Percentiles rank a stretch among this genome's conserved stretches.
Conservation (phyloP, 1,140 invertebrate species). For the Ericerus pela region DNA sequence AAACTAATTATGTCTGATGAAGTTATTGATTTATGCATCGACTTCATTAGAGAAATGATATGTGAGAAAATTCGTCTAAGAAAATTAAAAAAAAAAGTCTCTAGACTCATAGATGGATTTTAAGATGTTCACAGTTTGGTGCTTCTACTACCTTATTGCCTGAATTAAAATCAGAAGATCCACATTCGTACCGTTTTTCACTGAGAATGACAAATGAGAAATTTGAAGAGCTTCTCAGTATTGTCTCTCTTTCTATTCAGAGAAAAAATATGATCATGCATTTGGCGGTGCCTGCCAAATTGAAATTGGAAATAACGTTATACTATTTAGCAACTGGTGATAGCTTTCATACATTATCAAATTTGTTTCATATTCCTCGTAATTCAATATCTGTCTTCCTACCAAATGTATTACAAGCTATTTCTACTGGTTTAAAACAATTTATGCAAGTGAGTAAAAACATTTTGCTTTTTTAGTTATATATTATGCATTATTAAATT, state of each 20-base stretch:
- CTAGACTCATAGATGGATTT: neutral
- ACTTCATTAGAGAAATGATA: too few relatives aligned
- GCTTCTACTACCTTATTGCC: neutral
- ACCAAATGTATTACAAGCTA: constrained; percentile 12
- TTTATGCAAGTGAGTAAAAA: constrained; percentile 13
- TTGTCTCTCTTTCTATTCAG: constrained; percentile 17
- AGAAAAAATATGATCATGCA: constrained; percentile 23
- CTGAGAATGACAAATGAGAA: constrained; percentile 20
- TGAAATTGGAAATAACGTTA: constrained; percentile 14
- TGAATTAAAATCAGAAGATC: constrained; percentile 1
- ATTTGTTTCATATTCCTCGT: constrained; percentile 9
- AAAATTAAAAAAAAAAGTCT: neutral
- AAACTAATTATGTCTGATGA: too few relatives aligned
- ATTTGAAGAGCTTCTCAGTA: constrained; percentile 22
- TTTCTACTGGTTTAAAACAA: constrained; percentile 7
- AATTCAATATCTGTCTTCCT: constrained; percentile 11
- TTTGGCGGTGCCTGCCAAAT: constrained; percentile 13
- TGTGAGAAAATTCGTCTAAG: too few relatives aligned
- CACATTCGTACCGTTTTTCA: constrained; percentile 16
- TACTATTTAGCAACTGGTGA: constrained; percentile 8
- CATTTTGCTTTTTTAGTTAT: too few relatives aligned
- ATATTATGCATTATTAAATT: too few relatives aligned
- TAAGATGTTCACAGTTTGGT: neutral
- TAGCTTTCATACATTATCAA: constrained; percentile 6
- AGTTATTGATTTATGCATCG: too few relatives aligned